Evolutionary conservation across 2,797 vertebrate genomes (phyloP).

Genomic region (Esox masquinongy): DNA sequence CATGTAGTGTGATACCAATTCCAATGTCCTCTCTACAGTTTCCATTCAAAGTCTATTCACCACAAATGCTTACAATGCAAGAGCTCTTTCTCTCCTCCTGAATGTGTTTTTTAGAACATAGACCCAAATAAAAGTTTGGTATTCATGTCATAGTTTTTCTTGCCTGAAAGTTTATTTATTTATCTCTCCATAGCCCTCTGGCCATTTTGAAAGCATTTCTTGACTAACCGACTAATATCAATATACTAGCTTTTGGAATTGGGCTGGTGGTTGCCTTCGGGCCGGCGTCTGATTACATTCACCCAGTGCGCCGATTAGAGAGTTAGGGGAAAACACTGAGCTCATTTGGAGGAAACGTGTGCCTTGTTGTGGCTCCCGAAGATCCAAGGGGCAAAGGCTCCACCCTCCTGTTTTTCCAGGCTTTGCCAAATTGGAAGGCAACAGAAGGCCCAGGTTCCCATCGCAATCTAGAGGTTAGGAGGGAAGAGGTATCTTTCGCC

Average conservation of each 20-base stretch:
- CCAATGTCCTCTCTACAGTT: not conserved
- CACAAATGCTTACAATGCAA: too few relatives aligned
- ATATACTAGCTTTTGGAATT: not conserved
- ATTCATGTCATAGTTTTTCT: too few relatives aligned
- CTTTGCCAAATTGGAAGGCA: conserved; percentile 23
- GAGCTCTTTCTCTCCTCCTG: not conserved
- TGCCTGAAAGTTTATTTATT: too few relatives aligned
- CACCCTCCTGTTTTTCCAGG: conserved; percentile 6
- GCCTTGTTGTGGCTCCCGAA: conserved; percentile 15
- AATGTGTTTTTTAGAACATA: too few relatives aligned
- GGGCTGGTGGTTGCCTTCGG: not conserved
- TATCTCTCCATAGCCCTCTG: not conserved
- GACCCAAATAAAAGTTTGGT: too few relatives aligned
- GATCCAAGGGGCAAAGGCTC: not conserved
- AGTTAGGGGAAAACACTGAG: conserved; percentile 4
- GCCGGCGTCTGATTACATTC: not conserved
- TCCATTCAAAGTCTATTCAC: not conserved
- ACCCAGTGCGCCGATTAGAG: not conserved
- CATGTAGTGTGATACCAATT: conserved; percentile 6
- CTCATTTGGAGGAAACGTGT: conserved; percentile 16
- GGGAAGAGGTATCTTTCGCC: not conserved
- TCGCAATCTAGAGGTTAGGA: not conserved
- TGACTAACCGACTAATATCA: not conserved
- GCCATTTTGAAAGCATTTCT: not conserved
- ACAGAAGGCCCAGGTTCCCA: not conserved